These are phyloP conservation scores for Coecobrya sp. DNA, from an alignment of 2,888 invertebrate species.

Conservation along the genomic window DNA sequence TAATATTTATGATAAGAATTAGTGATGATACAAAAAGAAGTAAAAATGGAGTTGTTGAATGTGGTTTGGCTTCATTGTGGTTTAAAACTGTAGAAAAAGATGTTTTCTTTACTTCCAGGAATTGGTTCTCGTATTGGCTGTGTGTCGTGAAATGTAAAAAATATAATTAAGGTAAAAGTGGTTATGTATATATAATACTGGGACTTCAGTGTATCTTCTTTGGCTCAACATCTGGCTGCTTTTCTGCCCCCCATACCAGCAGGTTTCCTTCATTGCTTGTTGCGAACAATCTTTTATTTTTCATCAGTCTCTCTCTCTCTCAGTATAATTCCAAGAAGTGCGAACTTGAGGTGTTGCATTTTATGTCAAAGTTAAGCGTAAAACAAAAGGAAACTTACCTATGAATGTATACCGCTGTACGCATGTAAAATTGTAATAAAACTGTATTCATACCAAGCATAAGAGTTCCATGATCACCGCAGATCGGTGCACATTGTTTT, in stretches of 20 bases:
- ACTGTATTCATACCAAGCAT: not conserved
- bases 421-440: not conserved
- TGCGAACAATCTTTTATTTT: constrained; percentile 49
- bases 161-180: constrained; percentile 43
- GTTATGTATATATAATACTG: constrained; percentile 1
- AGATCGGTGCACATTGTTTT: not conserved
- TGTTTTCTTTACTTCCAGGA: not conserved
- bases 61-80: too few species aligned
- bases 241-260: constrained; percentile 67
- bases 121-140: not conserved
- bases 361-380: constrained; percentile 11
- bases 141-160: not conserved
- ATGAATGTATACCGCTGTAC: not conserved
- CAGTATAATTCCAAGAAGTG: constrained; percentile 62
- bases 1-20: too few species aligned
- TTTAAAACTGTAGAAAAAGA: too few species aligned
- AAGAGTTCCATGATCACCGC: not conserved
- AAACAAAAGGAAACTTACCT: not conserved
- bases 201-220: constrained; percentile 36
- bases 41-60: too few species aligned
- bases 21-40: too few species aligned
- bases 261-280: constrained; percentile 49
- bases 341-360: constrained; percentile 73
- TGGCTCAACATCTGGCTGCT: constrained; percentile 69
- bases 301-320: not conserved